Evolutionary conservation across 2,888 invertebrate species (phyloP).

Genomic region (Hypercompe scribonia): DNA sequence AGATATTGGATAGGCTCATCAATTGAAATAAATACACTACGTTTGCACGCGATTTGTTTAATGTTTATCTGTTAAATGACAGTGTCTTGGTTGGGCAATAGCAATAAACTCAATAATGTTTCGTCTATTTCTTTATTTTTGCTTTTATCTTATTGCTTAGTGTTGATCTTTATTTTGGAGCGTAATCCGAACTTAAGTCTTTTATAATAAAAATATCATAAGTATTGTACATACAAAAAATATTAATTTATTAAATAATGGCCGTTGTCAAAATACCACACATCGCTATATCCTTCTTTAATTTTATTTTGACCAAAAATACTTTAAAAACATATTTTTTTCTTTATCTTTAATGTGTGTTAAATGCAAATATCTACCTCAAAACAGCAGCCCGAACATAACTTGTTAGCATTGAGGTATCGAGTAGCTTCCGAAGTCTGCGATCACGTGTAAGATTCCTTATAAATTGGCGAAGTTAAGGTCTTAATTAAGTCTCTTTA

Average conservation of each 20-base stretch:
- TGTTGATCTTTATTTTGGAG: background rate
- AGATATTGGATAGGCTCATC: conserved; percentile 9
- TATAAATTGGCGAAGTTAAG: conserved; percentile 82
- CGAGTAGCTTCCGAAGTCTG: conserved; percentile 71
- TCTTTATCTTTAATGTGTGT: background rate
- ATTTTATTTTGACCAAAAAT: background rate
- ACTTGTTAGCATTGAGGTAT: conserved; percentile 46
- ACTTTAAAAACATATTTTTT: background rate
- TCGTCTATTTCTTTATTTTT: background rate
- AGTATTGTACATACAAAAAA: too few relatives aligned
- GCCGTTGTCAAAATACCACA: background rate
- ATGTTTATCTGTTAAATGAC: background rate
- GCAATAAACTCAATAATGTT: background rate
- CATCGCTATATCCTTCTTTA: background rate
- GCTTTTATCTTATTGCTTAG: background rate
- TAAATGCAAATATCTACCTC: conserved; percentile 6
- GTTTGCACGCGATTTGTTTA: conserved; percentile 6
- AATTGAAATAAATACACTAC: conserved; percentile 17
- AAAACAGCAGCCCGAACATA: conserved; percentile 21
- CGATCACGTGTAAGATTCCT: conserved; percentile 73
- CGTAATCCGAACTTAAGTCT: background rate
- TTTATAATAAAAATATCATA: too few relatives aligned
- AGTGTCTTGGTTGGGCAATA: background rate
- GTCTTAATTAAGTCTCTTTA: conserved; percentile 83
- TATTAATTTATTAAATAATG: background rate